These are phyloP conservation scores for Forbesichthys agassizii DNA, from an alignment of 2,113 vertebrate species.

Conservation along the genomic window DNA sequence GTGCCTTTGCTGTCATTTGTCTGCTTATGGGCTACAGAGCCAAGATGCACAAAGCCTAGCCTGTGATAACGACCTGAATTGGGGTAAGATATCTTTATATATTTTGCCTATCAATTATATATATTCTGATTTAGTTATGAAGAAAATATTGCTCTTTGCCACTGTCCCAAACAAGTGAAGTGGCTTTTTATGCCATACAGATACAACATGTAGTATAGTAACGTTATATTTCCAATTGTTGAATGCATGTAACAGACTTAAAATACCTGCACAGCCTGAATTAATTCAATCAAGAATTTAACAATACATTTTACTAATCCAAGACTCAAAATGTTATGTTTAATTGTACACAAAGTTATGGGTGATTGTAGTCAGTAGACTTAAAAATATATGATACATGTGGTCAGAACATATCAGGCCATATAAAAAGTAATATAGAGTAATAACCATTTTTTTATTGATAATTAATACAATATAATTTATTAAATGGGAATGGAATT, in stretches of 20 bases:
- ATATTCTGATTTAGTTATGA: too few species aligned
- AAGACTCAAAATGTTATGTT: background rate
- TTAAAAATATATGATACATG: background rate
- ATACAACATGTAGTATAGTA: too few species aligned
- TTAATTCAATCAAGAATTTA: too few species aligned
- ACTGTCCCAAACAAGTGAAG: background rate
- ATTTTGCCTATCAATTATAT: too few species aligned
- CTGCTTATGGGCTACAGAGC: slow-evolving; percentile 47
- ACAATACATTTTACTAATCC: too few species aligned
- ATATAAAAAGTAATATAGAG: background rate
- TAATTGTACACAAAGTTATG: background rate
- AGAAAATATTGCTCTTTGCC: background rate
- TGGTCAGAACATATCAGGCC: background rate
- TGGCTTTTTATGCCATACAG: background rate
- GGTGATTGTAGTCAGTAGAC: background rate
- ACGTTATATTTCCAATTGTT: too few species aligned
- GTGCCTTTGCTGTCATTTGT: slow-evolving; percentile 42
- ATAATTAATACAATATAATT: too few species aligned
- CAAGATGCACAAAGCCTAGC: slow-evolving; percentile 26
- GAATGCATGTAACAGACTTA: too few species aligned
- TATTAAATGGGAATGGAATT: too few species aligned
- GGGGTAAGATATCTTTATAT: slow-evolving; percentile 47
- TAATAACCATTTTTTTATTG: too few species aligned
- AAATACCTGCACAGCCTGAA: too few species aligned
- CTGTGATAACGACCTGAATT: slow-evolving; percentile 8